Percentiles rank a stretch among this genome's conserved stretches.
Evolutionary conservation across 2,113 vertebrate species (phyloP).

Genomic region (Labeo catla): DNA sequence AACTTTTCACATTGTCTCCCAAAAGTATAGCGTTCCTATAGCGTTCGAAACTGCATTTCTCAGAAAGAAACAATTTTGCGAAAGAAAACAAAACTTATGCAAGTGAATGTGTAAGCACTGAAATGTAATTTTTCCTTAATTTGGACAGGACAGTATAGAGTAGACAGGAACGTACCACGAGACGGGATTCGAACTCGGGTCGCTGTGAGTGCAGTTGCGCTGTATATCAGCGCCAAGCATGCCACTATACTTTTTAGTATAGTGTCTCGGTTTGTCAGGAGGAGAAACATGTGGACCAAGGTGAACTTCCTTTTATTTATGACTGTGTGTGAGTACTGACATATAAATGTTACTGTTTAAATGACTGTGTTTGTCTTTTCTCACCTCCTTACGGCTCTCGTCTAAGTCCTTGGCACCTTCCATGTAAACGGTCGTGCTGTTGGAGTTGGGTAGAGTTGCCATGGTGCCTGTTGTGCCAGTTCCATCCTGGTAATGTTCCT

Average conservation of each 20-base stretch:
- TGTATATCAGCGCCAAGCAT: no score
- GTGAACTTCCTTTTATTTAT: background rate
- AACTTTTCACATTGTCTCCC: background rate
- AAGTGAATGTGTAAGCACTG: no score
- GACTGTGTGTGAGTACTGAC: background rate
- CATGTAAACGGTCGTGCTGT: conserved; percentile 71
- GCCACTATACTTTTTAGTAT: background rate
- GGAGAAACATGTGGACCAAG: background rate
- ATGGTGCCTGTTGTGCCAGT: background rate
- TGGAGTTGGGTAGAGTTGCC: conserved; percentile 68
- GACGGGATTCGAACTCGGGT: no score
- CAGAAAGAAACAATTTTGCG: no score
- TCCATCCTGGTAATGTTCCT: conserved; percentile 63
- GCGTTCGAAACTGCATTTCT: background rate
- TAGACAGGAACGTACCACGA: no score
- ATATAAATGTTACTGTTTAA: background rate
- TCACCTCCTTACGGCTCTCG: conserved; percentile 89
- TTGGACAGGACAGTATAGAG: no score
- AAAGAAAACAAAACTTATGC: no score
- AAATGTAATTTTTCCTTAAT: no score
- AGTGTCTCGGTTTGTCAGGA: background rate
- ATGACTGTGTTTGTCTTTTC: conserved; percentile 23
- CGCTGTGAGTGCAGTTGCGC: no score
- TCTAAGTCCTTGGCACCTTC: conserved; percentile 88
- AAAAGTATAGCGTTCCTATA: background rate